Evolutionary conservation across 2,113 vertebrate genomes (phyloP).

Genomic region (Salvelinus fontinalis): DNA sequence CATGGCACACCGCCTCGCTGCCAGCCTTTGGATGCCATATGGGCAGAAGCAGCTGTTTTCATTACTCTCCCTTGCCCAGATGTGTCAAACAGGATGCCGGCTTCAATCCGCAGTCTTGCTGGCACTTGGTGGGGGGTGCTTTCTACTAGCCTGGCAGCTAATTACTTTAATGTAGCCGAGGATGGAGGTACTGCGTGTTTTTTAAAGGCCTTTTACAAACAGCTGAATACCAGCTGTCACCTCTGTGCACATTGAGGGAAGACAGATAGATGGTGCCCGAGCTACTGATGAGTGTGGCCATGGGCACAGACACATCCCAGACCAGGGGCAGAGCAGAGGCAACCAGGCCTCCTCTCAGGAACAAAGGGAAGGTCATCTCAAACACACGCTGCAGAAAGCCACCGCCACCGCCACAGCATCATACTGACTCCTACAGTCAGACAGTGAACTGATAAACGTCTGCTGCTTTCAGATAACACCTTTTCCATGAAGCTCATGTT

Average conservation of each 20-base stretch:
- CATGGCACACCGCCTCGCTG: conserved; percentile 82
- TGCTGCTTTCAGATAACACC: not conserved
- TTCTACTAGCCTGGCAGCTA: conserved; percentile 93
- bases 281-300: conserved; percentile 67
- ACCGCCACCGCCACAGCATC: conserved; percentile 26
- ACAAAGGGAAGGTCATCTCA: conserved; percentile 68
- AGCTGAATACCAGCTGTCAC: conserved; percentile 94
- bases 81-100: conserved; percentile 98
- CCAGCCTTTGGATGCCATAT: conserved; percentile 97
- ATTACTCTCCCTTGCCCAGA: conserved; percentile 99
- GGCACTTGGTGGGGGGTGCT: conserved; percentile 89
- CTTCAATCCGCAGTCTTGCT: conserved; percentile 82
- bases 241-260: conserved; percentile 75
- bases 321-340: conserved; percentile 49
- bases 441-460: conserved; percentile 1
- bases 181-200: conserved; percentile 83
- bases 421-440: conserved; percentile 30
- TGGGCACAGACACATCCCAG: conserved; percentile 58
- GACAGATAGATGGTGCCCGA: conserved; percentile 74
- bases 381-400: conserved; percentile 48
- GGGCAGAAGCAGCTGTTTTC: conserved; percentile 99
- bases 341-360: conserved; percentile 42
- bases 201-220: conserved; percentile 86
- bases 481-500: not conserved
- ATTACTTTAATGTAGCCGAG: conserved; percentile 95